These are phyloP conservation scores for Heliothis virescens DNA, from an alignment of 1,140 invertebrate species.

Conservation along the genomic window DNA sequence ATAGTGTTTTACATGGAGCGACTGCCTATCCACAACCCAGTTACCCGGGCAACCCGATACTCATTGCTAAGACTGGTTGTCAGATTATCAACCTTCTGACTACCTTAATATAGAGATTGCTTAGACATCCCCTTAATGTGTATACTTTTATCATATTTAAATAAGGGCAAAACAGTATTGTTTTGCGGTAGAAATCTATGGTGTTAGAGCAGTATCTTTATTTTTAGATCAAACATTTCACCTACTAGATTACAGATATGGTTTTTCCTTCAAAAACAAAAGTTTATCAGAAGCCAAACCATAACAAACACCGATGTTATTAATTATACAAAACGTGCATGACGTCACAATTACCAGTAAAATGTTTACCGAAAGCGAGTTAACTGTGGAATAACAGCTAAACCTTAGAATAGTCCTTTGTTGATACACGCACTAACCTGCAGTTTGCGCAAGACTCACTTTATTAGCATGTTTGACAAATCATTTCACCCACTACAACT, in stretches of 20 bases:
- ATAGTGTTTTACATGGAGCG: too few relatives aligned
- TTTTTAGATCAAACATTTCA: too few relatives aligned
- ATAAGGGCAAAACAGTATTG: too few relatives aligned
- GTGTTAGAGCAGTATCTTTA: too few relatives aligned
- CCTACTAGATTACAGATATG: not conserved
- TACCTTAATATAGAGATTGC: too few relatives aligned
- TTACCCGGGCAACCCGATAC: too few relatives aligned
- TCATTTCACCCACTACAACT: not conserved
- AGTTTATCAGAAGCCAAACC: not conserved
- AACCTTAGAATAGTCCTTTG: conserved; percentile 33
- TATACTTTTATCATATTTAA: too few relatives aligned
- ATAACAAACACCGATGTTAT: not conserved
- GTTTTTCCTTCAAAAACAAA: not conserved
- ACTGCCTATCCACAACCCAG: too few relatives aligned
- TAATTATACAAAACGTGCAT: not conserved
- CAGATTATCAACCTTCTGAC: too few relatives aligned
- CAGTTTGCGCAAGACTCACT: conserved; percentile 2
- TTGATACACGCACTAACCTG: conserved; percentile 13
- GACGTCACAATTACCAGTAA: conserved; percentile 7
- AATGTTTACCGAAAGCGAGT: not conserved
- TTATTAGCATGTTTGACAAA: conserved; percentile 30
- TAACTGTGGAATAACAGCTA: conserved; percentile 1
- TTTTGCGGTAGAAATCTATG: not conserved
- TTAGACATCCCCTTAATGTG: too few relatives aligned
- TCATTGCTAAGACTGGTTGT: too few relatives aligned